These are phyloP conservation scores for Lycocerus yunnanus DNA, from an alignment of 2,888 invertebrate species.

Conservation along the genomic window DNA sequence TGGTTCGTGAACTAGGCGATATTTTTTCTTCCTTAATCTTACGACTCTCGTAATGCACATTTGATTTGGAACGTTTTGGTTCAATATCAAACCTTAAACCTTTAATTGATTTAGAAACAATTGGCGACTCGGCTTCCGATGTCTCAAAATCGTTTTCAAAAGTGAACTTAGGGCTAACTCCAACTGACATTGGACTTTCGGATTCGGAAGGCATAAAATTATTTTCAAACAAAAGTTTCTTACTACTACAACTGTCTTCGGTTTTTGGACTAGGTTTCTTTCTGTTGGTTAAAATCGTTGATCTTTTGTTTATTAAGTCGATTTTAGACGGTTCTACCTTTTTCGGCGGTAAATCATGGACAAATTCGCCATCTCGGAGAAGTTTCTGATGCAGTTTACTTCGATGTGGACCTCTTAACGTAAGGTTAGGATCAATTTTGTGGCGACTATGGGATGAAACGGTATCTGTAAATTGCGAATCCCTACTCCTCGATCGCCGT, in stretches of 20 bases:
- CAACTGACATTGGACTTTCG: slow-evolving; percentile 41
- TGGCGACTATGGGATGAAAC: slow-evolving; percentile 45
- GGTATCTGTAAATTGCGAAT: slow-evolving; percentile 52
- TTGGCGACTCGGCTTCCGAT: slow-evolving; percentile 46
- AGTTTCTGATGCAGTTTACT: slow-evolving; percentile 43
- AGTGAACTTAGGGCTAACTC: slow-evolving; percentile 39
- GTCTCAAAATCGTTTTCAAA: slow-evolving; percentile 51
- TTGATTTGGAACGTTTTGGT: slow-evolving; percentile 16
- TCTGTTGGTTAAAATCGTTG: slow-evolving; percentile 38
- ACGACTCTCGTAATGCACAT: slow-evolving; percentile 8
- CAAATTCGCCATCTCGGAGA: slow-evolving; percentile 66
- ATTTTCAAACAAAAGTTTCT: slow-evolving; percentile 69
- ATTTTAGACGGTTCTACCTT: slow-evolving; percentile 38
- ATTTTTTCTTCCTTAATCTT: slow-evolving; percentile 25
- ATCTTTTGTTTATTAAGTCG: slow-evolving; percentile 44
- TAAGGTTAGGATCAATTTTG: slow-evolving; percentile 49
- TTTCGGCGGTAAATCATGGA: slow-evolving; percentile 42
- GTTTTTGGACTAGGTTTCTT: slow-evolving; percentile 51
- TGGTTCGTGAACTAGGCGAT: slow-evolving; percentile 52
- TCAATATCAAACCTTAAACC: slow-evolving; percentile 35
- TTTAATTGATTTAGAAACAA: slow-evolving; percentile 29
- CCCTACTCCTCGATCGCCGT: slow-evolving; percentile 56
- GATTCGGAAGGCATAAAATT: slow-evolving; percentile 64
- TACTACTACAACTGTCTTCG: slow-evolving; percentile 47
- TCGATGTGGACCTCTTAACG: slow-evolving; percentile 42